These are phyloP conservation scores for Bubalus kerabau DNA, from an alignment of 2,113 vertebrate species.

Conservation along the genomic window DNA sequence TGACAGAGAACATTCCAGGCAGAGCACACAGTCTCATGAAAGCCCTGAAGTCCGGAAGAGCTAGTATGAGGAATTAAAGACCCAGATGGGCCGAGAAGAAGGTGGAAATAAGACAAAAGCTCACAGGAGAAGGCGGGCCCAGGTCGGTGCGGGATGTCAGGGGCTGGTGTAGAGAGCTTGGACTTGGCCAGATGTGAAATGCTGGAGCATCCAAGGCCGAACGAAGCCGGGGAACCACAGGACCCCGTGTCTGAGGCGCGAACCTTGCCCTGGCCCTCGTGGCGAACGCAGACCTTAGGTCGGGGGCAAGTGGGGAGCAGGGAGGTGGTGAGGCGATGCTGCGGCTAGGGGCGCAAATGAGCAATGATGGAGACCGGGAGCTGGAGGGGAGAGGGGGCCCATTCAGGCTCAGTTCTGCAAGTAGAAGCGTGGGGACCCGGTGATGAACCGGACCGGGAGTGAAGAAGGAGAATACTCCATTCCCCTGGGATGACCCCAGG, in stretches of 20 bases:
- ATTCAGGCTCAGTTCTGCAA: background rate
- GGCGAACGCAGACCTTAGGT: background rate
- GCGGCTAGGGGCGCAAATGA: background rate
- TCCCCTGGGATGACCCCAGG: background rate
- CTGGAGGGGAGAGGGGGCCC: background rate
- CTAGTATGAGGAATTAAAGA: background rate
- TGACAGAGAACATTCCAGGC: background rate
- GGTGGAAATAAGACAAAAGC: background rate
- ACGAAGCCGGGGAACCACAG: background rate
- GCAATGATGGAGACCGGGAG: background rate
- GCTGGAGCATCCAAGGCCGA: background rate
- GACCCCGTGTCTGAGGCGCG: background rate
- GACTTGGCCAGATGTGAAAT: background rate
- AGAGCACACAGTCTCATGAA: background rate
- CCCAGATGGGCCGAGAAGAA: background rate
- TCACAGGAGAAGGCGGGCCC: background rate
- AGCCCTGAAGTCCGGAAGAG: background rate
- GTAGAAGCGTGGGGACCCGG: background rate
- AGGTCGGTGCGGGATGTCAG: background rate
- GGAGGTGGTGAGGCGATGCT: background rate
- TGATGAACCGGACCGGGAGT: fast-evolving
- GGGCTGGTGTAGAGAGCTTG: background rate
- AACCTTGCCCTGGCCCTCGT: background rate
- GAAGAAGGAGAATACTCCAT: background rate
- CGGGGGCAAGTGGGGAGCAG: background rate